These are phyloP conservation scores for Eumeta japonica DNA, from an alignment of 1,140 invertebrate genomes.

Conservation along the genomic window DNA sequence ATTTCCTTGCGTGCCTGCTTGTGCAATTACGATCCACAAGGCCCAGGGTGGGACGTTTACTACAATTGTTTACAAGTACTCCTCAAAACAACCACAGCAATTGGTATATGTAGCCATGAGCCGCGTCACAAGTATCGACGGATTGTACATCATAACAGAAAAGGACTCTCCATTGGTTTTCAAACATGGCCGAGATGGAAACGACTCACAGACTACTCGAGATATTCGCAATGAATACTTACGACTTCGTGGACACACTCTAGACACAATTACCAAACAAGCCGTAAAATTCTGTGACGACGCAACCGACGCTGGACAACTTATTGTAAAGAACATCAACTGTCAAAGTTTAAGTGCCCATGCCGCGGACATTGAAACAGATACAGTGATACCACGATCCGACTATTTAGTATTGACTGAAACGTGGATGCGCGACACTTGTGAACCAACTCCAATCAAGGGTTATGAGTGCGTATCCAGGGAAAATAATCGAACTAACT, in stretches of 20 bases:
- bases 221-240: too few relatives aligned
- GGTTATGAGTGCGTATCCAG: constrained; percentile 11
- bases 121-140: constrained; percentile 21
- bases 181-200: constrained; percentile 13
- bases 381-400: constrained; percentile 16
- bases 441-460: constrained; percentile 14
- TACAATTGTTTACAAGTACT: constrained; percentile 18
- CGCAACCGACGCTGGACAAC: constrained; percentile 15
- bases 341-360: constrained; percentile 17
- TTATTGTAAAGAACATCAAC: constrained; percentile 15
- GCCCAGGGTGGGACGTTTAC: constrained; percentile 14
- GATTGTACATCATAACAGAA: constrained; percentile 17
- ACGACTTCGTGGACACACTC: too few relatives aligned
- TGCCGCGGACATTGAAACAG: constrained; percentile 15
- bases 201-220: constrained; percentile 16
- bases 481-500: constrained; percentile 15
- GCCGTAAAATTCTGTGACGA: constrained; percentile 20
- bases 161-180: constrained; percentile 15
- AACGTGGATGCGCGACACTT: constrained; percentile 21
- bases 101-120: constrained; percentile 25
- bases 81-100: constrained; percentile 14
- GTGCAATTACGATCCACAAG: constrained; percentile 17
- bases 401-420: constrained; percentile 20
- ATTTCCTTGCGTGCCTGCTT: constrained; percentile 18
- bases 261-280: constrained; percentile 10